These are phyloP conservation scores for Cyphomyrus discorhynchus DNA, from an alignment of 2,113 vertebrate genomes.

Conservation along the genomic window DNA sequence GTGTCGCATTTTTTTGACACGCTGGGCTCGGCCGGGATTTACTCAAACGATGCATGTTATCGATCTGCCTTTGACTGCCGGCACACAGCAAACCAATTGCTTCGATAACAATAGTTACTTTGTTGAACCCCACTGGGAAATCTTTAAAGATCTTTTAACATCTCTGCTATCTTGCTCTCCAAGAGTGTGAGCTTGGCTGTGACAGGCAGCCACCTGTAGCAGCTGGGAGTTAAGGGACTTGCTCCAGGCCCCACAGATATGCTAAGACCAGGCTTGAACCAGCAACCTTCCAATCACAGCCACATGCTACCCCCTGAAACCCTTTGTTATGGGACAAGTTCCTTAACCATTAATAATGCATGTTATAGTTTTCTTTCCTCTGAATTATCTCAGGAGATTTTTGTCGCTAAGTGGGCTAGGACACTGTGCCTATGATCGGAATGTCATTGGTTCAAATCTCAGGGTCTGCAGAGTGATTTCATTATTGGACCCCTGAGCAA, in stretches of 20 bases:
- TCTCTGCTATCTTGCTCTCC: too few relatives aligned
- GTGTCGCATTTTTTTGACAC: neutral
- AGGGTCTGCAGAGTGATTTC: neutral
- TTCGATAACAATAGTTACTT: neutral
- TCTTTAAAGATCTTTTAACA: too few relatives aligned
- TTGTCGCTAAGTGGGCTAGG: neutral
- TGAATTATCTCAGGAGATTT: neutral
- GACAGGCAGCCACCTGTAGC: too few relatives aligned
- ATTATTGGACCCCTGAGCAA: neutral
- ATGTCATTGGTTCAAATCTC: neutral
- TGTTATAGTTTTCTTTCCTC: neutral
- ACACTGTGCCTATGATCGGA: neutral
- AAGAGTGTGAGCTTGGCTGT: too few relatives aligned
- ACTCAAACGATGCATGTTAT: neutral
- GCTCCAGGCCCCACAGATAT: too few relatives aligned
- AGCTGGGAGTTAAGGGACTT: too few relatives aligned
- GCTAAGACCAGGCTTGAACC: too few relatives aligned
- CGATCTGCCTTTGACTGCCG: neutral
- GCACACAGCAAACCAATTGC: neutral
- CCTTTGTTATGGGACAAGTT: neutral
- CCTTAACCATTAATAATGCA: neutral
- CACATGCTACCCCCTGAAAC: neutral
- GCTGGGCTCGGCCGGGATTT: neutral
- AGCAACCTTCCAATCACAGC: too few relatives aligned
- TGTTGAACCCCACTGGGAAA: too few relatives aligned